Conservation (phyloP, 2,797 vertebrate species). For the Crocodylus rhombifer region DNA sequence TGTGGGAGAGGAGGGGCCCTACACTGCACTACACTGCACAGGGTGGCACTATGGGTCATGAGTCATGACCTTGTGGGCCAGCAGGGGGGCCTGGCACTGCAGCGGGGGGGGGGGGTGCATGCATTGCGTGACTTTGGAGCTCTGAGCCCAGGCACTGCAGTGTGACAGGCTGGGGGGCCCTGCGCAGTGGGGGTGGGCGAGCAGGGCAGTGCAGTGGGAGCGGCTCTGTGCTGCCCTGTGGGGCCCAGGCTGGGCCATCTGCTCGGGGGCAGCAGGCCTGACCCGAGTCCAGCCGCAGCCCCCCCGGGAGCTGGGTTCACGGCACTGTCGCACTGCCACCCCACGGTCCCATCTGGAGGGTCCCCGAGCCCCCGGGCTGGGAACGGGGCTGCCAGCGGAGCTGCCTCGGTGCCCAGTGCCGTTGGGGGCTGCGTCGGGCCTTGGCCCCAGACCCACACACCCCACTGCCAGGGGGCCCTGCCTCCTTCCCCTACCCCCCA, state of each 20-base stretch:
- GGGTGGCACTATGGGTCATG: too few relatives aligned
- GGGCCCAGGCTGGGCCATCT: accelerated
- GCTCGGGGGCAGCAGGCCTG: background rate
- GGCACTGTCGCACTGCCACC: background rate
- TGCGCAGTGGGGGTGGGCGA: accelerated
- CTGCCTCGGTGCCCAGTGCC: too few relatives aligned
- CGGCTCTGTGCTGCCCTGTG: accelerated
- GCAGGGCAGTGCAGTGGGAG: background rate
- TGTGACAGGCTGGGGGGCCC: accelerated
- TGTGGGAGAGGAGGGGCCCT: background rate
- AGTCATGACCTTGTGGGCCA: too few relatives aligned
- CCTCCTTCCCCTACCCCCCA: background rate
- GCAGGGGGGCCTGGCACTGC: too few relatives aligned
- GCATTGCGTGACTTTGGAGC: too few relatives aligned
- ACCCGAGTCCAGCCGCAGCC: accelerated
- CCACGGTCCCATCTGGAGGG: too few relatives aligned
- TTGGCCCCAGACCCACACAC: accelerated
- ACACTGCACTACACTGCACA: background rate
- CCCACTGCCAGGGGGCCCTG: too few relatives aligned
- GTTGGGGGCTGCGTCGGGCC: too few relatives aligned
- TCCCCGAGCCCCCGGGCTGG: background rate
- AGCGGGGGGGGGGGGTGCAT: too few relatives aligned
- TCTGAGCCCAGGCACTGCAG: background rate
- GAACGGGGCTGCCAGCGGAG: too few relatives aligned
- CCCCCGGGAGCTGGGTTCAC: accelerated